Conservation (phyloP, 2,888 invertebrate genomes). For the Ichneumoninae sp. region DNA sequence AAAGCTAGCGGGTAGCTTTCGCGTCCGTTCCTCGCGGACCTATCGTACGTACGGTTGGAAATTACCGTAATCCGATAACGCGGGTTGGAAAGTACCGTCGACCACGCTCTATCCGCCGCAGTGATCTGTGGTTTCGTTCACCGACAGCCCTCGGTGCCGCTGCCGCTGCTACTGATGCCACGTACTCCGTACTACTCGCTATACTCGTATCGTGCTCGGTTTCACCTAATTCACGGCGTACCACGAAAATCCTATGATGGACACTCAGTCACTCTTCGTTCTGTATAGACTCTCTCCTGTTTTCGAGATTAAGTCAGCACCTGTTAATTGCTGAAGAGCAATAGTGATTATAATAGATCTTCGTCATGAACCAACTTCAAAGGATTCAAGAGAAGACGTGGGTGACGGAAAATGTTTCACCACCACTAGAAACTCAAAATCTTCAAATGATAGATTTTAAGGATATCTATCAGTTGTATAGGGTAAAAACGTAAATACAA, state of each 20-base stretch:
- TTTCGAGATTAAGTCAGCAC: conserved; percentile 4
- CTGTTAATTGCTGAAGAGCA: not conserved
- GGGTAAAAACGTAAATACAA: too few relatives aligned
- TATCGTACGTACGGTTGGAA: conserved; percentile 57
- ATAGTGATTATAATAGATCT: not conserved
- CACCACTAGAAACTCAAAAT: not conserved
- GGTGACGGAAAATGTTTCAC: not conserved
- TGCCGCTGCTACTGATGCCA: conserved; percentile 43
- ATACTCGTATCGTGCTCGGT: conserved; percentile 42
- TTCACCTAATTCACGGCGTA: conserved; percentile 60
- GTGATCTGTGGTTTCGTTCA: conserved; percentile 68
- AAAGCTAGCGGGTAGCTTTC: conserved; percentile 54
- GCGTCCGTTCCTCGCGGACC: conserved; percentile 11
- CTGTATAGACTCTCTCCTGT: not conserved
- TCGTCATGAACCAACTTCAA: not conserved
- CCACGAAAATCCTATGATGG: conserved; percentile 62
- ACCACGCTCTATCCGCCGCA: conserved; percentile 67
- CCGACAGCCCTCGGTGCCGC: conserved; percentile 55
- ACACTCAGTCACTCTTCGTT: conserved; percentile 54
- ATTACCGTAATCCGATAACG: conserved; percentile 68
- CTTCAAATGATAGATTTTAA: not conserved
- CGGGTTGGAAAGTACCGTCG: conserved; percentile 65
- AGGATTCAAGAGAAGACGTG: not conserved
- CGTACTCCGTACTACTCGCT: conserved; percentile 42
- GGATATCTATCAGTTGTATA: too few relatives aligned